Evolutionary conservation across 2,113 vertebrate genomes (phyloP).

Genomic region (Crotophaga sulcirostris): DNA sequence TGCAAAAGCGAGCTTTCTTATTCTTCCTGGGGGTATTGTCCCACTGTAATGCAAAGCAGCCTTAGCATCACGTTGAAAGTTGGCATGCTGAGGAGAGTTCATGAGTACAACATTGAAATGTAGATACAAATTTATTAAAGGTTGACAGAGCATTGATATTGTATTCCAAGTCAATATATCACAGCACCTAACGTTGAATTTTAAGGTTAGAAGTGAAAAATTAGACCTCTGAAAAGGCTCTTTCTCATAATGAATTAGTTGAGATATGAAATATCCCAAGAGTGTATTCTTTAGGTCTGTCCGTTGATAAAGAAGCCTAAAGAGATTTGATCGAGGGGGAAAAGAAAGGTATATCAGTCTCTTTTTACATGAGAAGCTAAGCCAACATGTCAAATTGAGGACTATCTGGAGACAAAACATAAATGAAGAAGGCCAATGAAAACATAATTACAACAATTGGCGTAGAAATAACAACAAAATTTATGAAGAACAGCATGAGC

Average conservation of each 20-base stretch:
- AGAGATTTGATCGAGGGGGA: constrained; percentile 50
- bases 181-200: constrained; percentile 33
- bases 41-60: not conserved
- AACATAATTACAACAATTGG: constrained; percentile 77
- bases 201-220: constrained; percentile 57
- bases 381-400: constrained; percentile 55
- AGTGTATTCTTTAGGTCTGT: constrained; percentile 31
- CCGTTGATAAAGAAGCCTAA: constrained; percentile 56
- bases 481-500: constrained; percentile 69
- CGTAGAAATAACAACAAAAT: constrained; percentile 71
- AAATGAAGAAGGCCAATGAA: constrained; percentile 73
- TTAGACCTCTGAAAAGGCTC: not conserved
- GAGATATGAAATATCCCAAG: constrained; percentile 43
- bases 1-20: not conserved
- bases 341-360: constrained; percentile 36
- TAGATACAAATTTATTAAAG: constrained; percentile 13
- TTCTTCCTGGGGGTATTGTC: not conserved
- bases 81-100: not conserved
- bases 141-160: constrained; percentile 6
- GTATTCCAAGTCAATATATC: constrained; percentile 43
- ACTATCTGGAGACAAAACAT: constrained; percentile 70
- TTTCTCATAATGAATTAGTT: constrained; percentile 63
- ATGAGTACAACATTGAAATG: not conserved
- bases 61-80: not conserved
- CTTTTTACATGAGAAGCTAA: constrained; percentile 60